Evolutionary conservation across 2,797 vertebrate species (phyloP).

Genomic region (Characodon lateralis): DNA sequence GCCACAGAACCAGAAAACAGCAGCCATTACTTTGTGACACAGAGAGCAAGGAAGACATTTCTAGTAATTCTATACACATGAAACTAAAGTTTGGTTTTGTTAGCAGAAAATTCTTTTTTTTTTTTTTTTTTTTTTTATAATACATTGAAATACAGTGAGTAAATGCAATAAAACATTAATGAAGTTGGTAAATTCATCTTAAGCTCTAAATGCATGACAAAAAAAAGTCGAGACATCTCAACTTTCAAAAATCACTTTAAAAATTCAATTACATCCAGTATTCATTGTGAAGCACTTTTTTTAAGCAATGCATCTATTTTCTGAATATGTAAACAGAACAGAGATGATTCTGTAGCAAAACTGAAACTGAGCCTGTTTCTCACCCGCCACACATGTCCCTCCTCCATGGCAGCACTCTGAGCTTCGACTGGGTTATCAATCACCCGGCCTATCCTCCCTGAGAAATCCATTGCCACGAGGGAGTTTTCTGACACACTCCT

Average conservation of each 20-base stretch:
- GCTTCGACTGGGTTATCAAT: constrained; percentile 97
- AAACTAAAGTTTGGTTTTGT: neutral
- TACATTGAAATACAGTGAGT: neutral
- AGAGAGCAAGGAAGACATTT: neutral
- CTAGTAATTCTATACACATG: neutral
- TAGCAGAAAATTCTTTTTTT: neutral
- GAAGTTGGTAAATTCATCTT: neutral
- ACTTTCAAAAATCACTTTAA: neutral
- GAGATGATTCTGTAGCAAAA: no score
- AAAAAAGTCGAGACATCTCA: neutral
- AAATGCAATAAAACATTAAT: neutral
- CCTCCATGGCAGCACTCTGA: constrained; percentile 96
- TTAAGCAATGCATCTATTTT: neutral
- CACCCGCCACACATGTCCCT: constrained; percentile 98
- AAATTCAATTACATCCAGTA: neutral
- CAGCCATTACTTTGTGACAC: neutral
- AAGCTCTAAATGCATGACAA: neutral
- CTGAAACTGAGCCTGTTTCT: constrained; percentile 52
- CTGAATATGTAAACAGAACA: neutral
- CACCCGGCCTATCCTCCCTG: constrained; percentile 96
- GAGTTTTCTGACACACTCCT: constrained; percentile 98
- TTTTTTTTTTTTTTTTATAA: neutral
- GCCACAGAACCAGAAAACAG: constrained; percentile 15
- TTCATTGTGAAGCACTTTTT: neutral
- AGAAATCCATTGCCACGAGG: constrained; percentile 99